Evolutionary conservation across 1,140 invertebrate species (phyloP).

Genomic region (Leptestheria dahalacensis): DNA sequence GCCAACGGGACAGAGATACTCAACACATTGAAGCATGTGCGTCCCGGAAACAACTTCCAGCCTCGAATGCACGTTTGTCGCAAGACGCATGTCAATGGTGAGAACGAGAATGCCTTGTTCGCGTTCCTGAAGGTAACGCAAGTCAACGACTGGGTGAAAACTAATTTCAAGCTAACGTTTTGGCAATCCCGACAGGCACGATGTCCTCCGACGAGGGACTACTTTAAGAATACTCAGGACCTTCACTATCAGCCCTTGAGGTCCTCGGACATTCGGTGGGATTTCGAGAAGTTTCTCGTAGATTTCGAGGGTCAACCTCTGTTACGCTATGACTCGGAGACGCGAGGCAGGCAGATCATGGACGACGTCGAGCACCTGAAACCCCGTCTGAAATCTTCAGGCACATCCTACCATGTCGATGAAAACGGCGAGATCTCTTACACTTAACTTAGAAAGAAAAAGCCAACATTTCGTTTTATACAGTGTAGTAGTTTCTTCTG

Average conservation of each 20-base stretch:
- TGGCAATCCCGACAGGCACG: slow-evolving; percentile 19
- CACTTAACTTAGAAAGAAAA: background rate
- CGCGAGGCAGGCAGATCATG: slow-evolving; percentile 21
- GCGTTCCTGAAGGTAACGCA: slow-evolving; percentile 35
- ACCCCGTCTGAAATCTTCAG: too few species aligned
- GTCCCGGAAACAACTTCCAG: slow-evolving; percentile 38
- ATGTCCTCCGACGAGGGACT: slow-evolving; percentile 25
- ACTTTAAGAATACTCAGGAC: slow-evolving; percentile 24
- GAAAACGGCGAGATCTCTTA: background rate
- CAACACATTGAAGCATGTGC: slow-evolving; percentile 37
- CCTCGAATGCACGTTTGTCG: slow-evolving; percentile 35
- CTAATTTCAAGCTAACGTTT: background rate
- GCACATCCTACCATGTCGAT: background rate
- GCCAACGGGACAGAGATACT: slow-evolving; percentile 34
- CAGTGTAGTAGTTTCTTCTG: too few species aligned
- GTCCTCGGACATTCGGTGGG: slow-evolving; percentile 38
- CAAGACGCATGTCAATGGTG: slow-evolving; percentile 41
- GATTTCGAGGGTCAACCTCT: slow-evolving; percentile 31
- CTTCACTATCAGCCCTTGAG: slow-evolving; percentile 31
- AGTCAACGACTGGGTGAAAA: too few species aligned
- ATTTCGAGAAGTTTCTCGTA: slow-evolving; percentile 43
- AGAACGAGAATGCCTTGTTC: slow-evolving; percentile 36
- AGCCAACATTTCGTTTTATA: too few species aligned
- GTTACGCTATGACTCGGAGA: slow-evolving; percentile 31
- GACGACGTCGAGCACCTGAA: slow-evolving; percentile 22